Evolutionary conservation across 1,140 invertebrate genomes (phyloP).

Genomic region (Zaprionus africanus): DNA sequence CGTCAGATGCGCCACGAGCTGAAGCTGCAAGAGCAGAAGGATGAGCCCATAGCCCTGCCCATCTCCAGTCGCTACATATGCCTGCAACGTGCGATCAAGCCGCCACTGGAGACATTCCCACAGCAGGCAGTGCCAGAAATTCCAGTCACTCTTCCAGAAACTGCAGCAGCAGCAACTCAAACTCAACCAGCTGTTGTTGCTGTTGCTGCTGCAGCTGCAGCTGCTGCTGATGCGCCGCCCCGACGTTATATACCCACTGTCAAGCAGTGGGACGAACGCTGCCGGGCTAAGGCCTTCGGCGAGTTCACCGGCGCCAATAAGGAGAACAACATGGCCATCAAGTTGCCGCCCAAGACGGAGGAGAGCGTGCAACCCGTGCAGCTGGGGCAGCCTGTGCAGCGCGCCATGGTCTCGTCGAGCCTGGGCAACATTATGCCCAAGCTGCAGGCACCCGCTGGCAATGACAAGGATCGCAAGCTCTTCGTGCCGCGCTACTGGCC

Average conservation of each 20-base stretch:
- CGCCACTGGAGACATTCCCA: background rate
- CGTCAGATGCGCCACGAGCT: slow-evolving; percentile 47
- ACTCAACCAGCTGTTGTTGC: background rate
- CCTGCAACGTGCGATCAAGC: slow-evolving; percentile 11
- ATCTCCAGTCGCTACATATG: slow-evolving; percentile 17
- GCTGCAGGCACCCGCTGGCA: background rate
- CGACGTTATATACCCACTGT: slow-evolving; percentile 64
- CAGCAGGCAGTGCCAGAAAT: background rate
- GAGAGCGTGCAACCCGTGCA: background rate
- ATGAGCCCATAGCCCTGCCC: background rate
- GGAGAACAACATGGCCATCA: slow-evolving; percentile 24
- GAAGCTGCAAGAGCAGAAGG: slow-evolving; percentile 1
- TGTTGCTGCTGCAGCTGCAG: background rate
- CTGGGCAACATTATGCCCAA: slow-evolving; percentile 23
- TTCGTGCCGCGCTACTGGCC: slow-evolving; percentile 31
- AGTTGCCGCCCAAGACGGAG: background rate
- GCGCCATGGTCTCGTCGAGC: slow-evolving; percentile 16
- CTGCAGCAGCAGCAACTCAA: background rate
- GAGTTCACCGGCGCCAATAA: slow-evolving; percentile 24
- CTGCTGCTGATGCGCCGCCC: background rate
- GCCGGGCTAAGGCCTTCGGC: slow-evolving; percentile 24
- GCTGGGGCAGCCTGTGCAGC: slow-evolving; percentile 4
- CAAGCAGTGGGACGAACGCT: slow-evolving; percentile 69
- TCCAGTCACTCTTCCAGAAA: background rate
- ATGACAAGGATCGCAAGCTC: background rate